Evolutionary conservation across 2,113 vertebrate genomes (phyloP), one percentile per base, ranked within the genome.

Genomic region (Eidolon helvum): DNA sequence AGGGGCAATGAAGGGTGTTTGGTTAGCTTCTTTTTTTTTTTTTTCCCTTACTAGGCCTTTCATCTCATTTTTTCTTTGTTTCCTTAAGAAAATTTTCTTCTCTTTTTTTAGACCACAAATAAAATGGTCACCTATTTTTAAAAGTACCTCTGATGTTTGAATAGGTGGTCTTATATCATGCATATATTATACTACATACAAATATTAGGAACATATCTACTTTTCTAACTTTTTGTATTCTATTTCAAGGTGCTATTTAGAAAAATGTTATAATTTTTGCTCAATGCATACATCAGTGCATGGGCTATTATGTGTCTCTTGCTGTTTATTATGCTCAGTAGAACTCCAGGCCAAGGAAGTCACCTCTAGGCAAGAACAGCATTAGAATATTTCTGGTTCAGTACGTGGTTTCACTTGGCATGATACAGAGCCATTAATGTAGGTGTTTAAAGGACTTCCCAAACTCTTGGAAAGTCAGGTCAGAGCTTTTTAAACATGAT

Each of bases 351-450:
- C 5, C 1, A 6, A 97, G 45, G 18, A 48, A 33, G 12, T 87
- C 61, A 89, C 35, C 48, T 66, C 12, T 68, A 66, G 59, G 59
- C 45, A 86, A 84, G 79, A 84, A 61, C 2, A 93, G 14, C n/a
- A 21, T 74, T 92, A 50, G 63, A 79, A 19, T 66, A 65, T 61
- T 93, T 97, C 33, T 91, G 66, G 26, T 94, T 97, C 55, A 80
- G 43, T 28, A 79, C 5, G 69, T 50, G 26, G 0, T 59, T 87
- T 65, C 48, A 72, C 28, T 92, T 75, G 66, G 53, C 2, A 50
- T 77, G 57, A 86, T 28, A 87, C 16, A 89, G 45, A 90, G 33
- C n/a, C 40, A 21, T 92, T 93, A 92, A 75, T 45, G 53, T 33
- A 88, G 26, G 30, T 90, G 22, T 89, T 55, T 77, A 80, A 95